A percentile compares a stretch with the other conserved stretches of the same genome.
Conservation (phyloP, 35 echinoderm and acorn worm species). For the Chiridota heheva region DNA sequence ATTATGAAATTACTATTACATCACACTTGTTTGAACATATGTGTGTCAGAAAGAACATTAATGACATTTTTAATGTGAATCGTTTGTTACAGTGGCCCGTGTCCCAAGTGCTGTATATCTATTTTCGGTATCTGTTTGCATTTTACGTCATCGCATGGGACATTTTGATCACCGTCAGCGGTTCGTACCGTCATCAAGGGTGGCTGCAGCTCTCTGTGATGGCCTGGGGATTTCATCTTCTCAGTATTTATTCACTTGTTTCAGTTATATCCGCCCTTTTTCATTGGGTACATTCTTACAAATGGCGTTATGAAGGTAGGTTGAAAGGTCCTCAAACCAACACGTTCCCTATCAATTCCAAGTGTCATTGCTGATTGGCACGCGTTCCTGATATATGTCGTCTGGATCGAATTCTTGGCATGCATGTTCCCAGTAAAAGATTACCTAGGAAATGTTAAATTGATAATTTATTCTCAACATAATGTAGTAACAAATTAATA, state of each 20-base stretch:
- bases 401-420: neutral
- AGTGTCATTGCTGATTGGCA: neutral
- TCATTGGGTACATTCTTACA: slow-evolving; percentile 11
- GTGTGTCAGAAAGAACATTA: too few species aligned
- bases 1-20: too few species aligned
- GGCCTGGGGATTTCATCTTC: slow-evolving; percentile 17
- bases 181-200: slow-evolving; percentile 24
- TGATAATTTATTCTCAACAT: too few species aligned
- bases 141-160: slow-evolving; percentile 39
- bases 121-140: slow-evolving; percentile 40
- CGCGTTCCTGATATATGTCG: neutral
- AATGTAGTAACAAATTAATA: too few species aligned
- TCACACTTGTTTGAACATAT: too few species aligned
- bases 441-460: too few species aligned
- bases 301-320: slow-evolving; percentile 38
- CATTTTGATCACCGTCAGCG: slow-evolving; percentile 6
- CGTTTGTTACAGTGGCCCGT: slow-evolving; percentile 8
- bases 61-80: too few species aligned
- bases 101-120: slow-evolving; percentile 42
- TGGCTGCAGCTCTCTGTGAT: slow-evolving; percentile 26
- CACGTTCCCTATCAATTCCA: neutral
- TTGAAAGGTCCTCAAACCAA: neutral
- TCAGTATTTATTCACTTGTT: slow-evolving; percentile 18
- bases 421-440: neutral
- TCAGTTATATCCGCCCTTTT: slow-evolving; percentile 31